Evolutionary conservation across 2,797 vertebrate species (phyloP).

Genomic region (Sorex maritimensis): DNA sequence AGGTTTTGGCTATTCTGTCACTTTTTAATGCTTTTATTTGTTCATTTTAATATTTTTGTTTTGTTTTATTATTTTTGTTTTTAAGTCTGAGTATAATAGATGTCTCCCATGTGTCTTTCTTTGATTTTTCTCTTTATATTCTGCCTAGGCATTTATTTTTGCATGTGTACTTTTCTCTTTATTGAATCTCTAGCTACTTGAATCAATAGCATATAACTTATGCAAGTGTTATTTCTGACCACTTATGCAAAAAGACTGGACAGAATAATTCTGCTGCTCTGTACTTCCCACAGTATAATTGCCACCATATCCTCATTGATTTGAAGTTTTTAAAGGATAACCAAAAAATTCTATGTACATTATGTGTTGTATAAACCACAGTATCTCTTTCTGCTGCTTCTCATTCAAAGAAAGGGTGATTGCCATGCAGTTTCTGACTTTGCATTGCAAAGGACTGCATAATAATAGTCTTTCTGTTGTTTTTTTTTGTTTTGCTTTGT

Average conservation of each 20-base stretch:
- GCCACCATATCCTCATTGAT: slow-evolving; percentile 7
- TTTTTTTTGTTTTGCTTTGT: no score
- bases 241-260: slow-evolving; percentile 64
- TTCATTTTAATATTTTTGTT: slow-evolving; percentile 14
- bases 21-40: slow-evolving; percentile 47
- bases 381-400: slow-evolving; percentile 4
- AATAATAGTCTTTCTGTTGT: not conserved
- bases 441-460: not conserved
- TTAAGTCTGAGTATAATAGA: slow-evolving; percentile 38
- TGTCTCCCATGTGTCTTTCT: slow-evolving; percentile 33
- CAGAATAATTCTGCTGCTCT: slow-evolving; percentile 48
- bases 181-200: slow-evolving; percentile 44
- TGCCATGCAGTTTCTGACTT: slow-evolving; percentile 19
- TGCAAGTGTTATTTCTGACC: slow-evolving; percentile 65
- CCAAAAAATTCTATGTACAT: not conserved
- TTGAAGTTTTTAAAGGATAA: slow-evolving; percentile 45
- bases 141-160: slow-evolving; percentile 11
- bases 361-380: not conserved
- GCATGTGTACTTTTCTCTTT: slow-evolving; percentile 68
- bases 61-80: not conserved
- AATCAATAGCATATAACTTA: slow-evolving; percentile 56
- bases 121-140: not conserved
- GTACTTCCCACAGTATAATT: slow-evolving; percentile 17
- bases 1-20: not conserved
- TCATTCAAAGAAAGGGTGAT: slow-evolving; percentile 24